phyloP scores from a whole-genome alignment of 2,888 invertebrate genomes.

The Oligia latruncula region DNA sequence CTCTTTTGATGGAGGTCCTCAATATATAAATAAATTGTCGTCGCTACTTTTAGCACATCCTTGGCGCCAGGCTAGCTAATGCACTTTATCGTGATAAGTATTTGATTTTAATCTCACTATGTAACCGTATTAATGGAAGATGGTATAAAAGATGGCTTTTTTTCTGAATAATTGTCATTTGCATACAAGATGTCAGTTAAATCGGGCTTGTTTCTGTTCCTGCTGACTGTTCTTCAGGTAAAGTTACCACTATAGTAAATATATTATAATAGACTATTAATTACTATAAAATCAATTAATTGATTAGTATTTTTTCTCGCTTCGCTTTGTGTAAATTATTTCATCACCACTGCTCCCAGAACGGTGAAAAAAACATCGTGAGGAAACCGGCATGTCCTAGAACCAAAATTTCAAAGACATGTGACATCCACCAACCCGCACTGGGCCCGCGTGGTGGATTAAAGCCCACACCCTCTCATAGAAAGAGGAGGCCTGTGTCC shows the following conservation, averaged over 20 bases:
- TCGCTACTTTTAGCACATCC: background rate
- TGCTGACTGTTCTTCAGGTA: slow-evolving; percentile 12
- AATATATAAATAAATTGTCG: background rate
- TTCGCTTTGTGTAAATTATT: background rate
- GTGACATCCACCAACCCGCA: too few species aligned
- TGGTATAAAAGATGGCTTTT: background rate
- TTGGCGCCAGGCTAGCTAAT: background rate
- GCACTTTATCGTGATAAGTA: background rate
- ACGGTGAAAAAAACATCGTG: too few species aligned
- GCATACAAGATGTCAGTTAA: background rate
- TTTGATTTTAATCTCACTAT: background rate
- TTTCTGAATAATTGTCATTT: background rate
- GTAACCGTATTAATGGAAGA: background rate
- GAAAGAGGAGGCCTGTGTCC: too few species aligned
- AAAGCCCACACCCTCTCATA: too few species aligned
- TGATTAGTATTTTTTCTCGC: background rate
- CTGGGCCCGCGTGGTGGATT: too few species aligned
- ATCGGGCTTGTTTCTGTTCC: background rate
- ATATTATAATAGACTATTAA: background rate
- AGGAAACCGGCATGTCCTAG: too few species aligned
- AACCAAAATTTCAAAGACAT: too few species aligned
- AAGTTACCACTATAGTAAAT: background rate
- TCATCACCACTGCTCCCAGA: background rate
- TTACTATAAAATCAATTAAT: background rate
- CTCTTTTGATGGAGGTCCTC: background rate